phyloP scores from a whole-genome alignment of 2,113 vertebrate genomes.

The Otis tarda region DNA sequence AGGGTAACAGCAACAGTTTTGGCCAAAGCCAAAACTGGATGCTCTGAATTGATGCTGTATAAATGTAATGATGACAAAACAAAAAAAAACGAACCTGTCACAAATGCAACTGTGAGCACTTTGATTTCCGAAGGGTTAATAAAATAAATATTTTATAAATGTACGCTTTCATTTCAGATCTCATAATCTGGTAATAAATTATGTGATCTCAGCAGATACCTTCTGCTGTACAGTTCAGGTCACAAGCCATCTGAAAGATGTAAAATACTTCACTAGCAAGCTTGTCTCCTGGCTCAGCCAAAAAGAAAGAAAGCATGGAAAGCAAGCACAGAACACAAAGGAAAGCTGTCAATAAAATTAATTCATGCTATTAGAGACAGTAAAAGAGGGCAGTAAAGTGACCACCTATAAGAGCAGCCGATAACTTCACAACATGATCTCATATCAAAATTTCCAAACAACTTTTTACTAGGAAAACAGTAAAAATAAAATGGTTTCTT shows the following conservation, averaged over 20 bases:
- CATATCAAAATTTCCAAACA: background rate
- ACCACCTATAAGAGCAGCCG: background rate
- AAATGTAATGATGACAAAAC: slow-evolving; percentile 53
- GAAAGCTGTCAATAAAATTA: slow-evolving; percentile 70
- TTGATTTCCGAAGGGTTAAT: slow-evolving; percentile 58
- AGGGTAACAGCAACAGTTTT: slow-evolving; percentile 44
- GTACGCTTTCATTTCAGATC: slow-evolving; percentile 78
- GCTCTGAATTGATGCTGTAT: slow-evolving; percentile 32
- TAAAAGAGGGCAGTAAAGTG: slow-evolving; percentile 25
- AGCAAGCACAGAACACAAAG: slow-evolving; percentile 78
- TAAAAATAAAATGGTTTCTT: background rate
- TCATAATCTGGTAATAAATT: slow-evolving; percentile 84
- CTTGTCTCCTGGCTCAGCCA: slow-evolving; percentile 90
- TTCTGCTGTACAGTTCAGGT: slow-evolving; percentile 99
- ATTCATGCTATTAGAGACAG: slow-evolving; percentile 60
- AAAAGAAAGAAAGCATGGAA: slow-evolving; percentile 83
- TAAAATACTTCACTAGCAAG: slow-evolving; percentile 96
- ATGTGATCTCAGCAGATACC: slow-evolving; percentile 97
- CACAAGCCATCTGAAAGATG: slow-evolving; percentile 98
- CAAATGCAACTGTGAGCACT: slow-evolving; percentile 62
- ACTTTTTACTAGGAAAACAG: background rate
- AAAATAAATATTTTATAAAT: slow-evolving; percentile 63
- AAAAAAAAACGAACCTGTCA: slow-evolving; percentile 55
- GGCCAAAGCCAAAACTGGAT: slow-evolving; percentile 18
- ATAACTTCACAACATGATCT: background rate